Conservation (phyloP, 2,888 invertebrate species). For the Polyploca ridens region DNA sequence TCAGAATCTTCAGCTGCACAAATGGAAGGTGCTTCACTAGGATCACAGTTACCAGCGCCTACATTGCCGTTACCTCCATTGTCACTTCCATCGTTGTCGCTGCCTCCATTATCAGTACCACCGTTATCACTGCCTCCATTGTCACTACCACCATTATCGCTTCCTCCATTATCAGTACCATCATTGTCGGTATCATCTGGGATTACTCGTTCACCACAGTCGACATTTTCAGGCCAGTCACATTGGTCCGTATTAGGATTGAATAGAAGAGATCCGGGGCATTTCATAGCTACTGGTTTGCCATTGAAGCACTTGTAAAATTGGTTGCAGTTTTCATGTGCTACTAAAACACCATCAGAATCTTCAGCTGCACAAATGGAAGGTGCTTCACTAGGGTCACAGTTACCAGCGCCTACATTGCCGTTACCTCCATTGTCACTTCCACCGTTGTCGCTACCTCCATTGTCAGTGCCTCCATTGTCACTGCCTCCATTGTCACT, state of each 20-base stretch:
- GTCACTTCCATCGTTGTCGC: conserved; percentile 13
- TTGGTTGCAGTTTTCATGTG: conserved; percentile 52
- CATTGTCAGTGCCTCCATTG: conserved; percentile 14
- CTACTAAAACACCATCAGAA: conserved; percentile 45
- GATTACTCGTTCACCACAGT: conserved; percentile 40
- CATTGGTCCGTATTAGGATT: conserved; percentile 37
- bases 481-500: conserved; percentile 15
- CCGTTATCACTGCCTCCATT: conserved; percentile 15
- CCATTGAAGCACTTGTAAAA: conserved; percentile 45
- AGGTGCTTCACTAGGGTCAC: conserved; percentile 34
- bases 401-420: conserved; percentile 18
- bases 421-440: not conserved
- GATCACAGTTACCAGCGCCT: conserved; percentile 41
- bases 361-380: conserved; percentile 39
- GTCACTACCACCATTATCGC: conserved; percentile 15
- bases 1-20: conserved; percentile 41
- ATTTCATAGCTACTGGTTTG: conserved; percentile 29
- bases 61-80: conserved; percentile 14
- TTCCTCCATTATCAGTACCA: conserved; percentile 26
- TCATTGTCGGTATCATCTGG: conserved; percentile 21
- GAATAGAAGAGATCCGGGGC: conserved; percentile 31
- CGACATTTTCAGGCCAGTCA: conserved; percentile 45
- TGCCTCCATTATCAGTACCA: conserved; percentile 10
- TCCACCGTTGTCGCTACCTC: conserved; percentile 20
- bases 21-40: conserved; percentile 38